phyloP scores from a whole-genome alignment of 2,888 invertebrate species.

The Latrodectus elegans region DNA sequence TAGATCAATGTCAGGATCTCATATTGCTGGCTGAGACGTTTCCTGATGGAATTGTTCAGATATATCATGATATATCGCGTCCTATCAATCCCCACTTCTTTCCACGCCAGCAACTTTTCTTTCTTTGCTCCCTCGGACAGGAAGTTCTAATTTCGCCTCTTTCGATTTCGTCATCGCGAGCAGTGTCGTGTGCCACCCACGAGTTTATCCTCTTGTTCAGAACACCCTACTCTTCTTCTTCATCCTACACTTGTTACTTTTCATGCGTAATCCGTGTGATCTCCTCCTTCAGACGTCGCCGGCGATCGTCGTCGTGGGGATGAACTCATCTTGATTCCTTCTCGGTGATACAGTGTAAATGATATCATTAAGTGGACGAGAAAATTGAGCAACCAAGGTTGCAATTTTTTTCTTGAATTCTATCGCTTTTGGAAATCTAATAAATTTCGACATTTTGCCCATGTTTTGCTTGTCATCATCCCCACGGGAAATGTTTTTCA shows the following conservation, averaged over 20 bases:
- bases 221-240: neutral
- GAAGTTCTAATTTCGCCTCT: conserved; percentile 13
- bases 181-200: conserved; percentile 39
- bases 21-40: neutral
- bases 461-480: neutral
- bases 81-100: neutral
- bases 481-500: no score
- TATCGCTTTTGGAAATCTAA: neutral
- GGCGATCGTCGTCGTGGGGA: neutral
- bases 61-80: neutral
- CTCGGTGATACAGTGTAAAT: neutral
- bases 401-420: neutral
- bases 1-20: neutral
- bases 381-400: neutral
- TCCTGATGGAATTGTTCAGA: neutral
- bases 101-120: neutral
- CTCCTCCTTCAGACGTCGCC: neutral
- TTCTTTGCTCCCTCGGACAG: neutral
- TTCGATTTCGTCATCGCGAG: conserved; percentile 20
- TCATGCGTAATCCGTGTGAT: neutral
- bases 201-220: conserved; percentile 4
- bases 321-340: conserved; percentile 36
- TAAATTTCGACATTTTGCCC: neutral
- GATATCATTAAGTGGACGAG: conserved; percentile 4
- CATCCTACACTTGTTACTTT: neutral